Conservation (phyloP, 2,888 invertebrate species). For the Drosophila anomalata region DNA sequence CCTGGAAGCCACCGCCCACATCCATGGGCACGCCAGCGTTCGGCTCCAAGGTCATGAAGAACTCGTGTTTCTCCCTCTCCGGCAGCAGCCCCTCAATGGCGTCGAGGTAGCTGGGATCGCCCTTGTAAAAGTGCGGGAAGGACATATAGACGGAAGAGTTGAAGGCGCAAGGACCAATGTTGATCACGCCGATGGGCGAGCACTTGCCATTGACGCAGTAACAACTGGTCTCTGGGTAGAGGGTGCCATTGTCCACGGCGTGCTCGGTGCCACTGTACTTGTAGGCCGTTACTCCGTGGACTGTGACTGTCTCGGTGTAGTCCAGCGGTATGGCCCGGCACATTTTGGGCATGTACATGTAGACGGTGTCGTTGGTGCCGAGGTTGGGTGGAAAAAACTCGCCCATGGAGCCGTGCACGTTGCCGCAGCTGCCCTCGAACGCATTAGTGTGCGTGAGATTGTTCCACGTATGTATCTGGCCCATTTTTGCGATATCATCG, state of each 20-base stretch:
- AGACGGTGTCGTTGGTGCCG: conserved; percentile 85
- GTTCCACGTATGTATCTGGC: conserved; percentile 90
- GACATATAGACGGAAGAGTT: conserved; percentile 93
- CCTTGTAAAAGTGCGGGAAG: conserved; percentile 92
- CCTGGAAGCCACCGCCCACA: conserved; percentile 90
- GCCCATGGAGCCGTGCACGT: conserved; percentile 90
- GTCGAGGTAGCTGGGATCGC: conserved; percentile 88
- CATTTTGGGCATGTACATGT: conserved; percentile 90
- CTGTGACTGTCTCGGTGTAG: conserved; percentile 86
- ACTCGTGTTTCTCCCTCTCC: conserved; percentile 88
- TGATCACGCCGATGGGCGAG: conserved; percentile 89
- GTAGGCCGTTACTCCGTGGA: conserved; percentile 87
- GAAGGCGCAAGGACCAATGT: conserved; percentile 89
- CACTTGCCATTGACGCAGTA: conserved; percentile 89
- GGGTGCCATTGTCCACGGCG: conserved; percentile 88
- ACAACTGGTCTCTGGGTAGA: conserved; percentile 87
- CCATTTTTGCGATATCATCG: conserved; percentile 87
- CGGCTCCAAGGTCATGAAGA: conserved; percentile 91
- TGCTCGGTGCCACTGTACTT: conserved; percentile 88
- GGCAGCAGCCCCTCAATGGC: conserved; percentile 89
- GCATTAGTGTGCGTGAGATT: conserved; percentile 85
- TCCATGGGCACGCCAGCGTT: conserved; percentile 91
- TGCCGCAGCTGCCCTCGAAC: conserved; percentile 85
- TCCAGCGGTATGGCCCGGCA: conserved; percentile 89
- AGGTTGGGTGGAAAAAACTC: conserved; percentile 90